Evolutionary conservation across 2,888 invertebrate genomes (phyloP).

Genomic region (Pteria penguin): DNA sequence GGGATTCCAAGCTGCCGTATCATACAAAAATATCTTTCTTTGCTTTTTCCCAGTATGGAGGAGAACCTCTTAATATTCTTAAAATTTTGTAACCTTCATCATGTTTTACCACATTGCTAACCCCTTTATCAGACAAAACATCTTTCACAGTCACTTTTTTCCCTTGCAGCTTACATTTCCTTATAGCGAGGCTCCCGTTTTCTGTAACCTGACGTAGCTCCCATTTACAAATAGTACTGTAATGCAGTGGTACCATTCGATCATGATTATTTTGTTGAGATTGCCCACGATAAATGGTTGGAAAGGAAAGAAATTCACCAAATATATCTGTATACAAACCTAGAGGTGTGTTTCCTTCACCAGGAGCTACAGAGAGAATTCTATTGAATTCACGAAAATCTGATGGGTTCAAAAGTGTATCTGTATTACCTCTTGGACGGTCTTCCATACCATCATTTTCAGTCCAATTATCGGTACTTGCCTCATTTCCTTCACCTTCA

Average conservation of each 20-base stretch:
- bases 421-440: too few species aligned
- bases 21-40: constrained; percentile 56
- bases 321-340: constrained; percentile 51
- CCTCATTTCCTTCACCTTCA: too few species aligned
- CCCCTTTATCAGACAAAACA: constrained; percentile 6
- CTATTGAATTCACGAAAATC: too few species aligned
- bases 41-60: constrained; percentile 53
- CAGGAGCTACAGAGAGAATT: too few species aligned
- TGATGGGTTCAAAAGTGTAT: too few species aligned
- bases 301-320: constrained; percentile 47
- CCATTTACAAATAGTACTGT: too few species aligned
- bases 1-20: constrained; percentile 54
- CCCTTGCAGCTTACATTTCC: constrained; percentile 39
- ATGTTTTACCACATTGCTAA: constrained; percentile 28
- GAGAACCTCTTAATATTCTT: constrained; percentile 44
- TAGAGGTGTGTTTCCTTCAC: constrained; percentile 46
- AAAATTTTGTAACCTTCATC: constrained; percentile 51
- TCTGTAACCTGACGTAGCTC: constrained; percentile 28
- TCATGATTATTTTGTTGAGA: constrained; percentile 36
- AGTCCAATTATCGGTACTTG: too few species aligned
- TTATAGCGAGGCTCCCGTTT: constrained; percentile 23
- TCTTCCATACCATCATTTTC: too few species aligned
- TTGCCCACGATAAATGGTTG: constrained; percentile 50
- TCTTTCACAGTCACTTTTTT: constrained; percentile 33
- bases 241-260: constrained; percentile 18